Conservation (phyloP, 92 coral and sea anemone genomes). For the Pocillopora grandis region DNA sequence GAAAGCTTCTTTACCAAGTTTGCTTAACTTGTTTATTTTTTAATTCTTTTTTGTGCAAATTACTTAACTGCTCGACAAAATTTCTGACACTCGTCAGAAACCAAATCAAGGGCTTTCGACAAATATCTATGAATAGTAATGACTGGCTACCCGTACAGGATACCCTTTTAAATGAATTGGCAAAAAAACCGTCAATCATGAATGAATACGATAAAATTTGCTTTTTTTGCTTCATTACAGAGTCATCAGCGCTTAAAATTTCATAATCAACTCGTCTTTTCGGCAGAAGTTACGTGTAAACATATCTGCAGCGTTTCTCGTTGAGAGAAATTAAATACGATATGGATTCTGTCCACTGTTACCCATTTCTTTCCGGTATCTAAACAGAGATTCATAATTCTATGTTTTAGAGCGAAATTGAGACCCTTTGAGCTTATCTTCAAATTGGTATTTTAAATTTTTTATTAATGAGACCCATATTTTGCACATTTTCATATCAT, state of each 20-base stretch:
- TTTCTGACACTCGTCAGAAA: too few relatives aligned
- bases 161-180: neutral
- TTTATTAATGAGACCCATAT: neutral
- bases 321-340: too few relatives aligned
- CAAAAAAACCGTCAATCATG: neutral
- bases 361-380: constrained; percentile 1
- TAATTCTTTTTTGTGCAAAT: too few relatives aligned
- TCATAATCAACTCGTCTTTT: neutral
- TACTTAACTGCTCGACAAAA: too few relatives aligned
- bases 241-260: neutral
- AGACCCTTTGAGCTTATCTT: neutral
- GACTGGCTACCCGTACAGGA: neutral
- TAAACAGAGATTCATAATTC: neutral
- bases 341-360: neutral
- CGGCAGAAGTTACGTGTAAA: neutral
- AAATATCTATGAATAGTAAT: neutral
- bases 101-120: too few relatives aligned
- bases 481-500: neutral
- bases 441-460: neutral
- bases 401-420: neutral
- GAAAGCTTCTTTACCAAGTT: too few relatives aligned
- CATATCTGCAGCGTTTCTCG: neutral
- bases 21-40: too few relatives aligned
- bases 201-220: neutral
- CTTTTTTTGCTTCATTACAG: neutral